Evolutionary conservation across 2,888 invertebrate genomes (phyloP), one percentile per base, ranked within the genome.

Genomic region (Bimastos eiseni): DNA sequence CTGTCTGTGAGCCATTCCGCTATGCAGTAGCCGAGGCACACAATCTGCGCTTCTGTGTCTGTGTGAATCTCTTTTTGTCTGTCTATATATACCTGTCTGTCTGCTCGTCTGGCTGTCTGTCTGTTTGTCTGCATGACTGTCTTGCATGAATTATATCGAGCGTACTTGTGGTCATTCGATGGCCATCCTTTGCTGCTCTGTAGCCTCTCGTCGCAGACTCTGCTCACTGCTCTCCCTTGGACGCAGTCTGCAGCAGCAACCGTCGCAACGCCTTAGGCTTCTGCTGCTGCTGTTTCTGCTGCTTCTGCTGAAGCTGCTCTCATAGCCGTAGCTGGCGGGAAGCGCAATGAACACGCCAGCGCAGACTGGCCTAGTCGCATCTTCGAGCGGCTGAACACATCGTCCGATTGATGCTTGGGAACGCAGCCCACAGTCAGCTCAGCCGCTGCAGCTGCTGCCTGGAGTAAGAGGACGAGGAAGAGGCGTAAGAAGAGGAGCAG

Each of bases 101-200:
- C 89, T 89, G 41, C 24, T 21, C 13, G 41, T 37, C 38, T 30
- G 33, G 41, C 89, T n/a, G 70, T n/a, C 70, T 70, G 30, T 70
- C 70, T 8, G 70, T 5, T n/a, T n/a, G 70, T 70, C 70, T 70
- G 70, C 17, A 21, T n/a, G 70, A n/a, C 70, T 70, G 70, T 70
- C 70, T n/a, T 70, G 70, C 70, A 70, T 70, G 70, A 70, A 70
- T 70, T 70, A 70, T 70, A 70, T 70, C n/a, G 70, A 70, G 70
- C n/a, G 70, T 30, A 70, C 70, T 70, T 70, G 70, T 70, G 70
- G 70, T 70, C 70, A 70, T n/a, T 70, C 70, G 70, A 70, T 70
- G n/a, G 70, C 13, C 70, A 70, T 70, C n/a, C 70, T 30, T 70
- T 70, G 70, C 70, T 70, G 70, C 70, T 70, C 70, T 70, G 70